Evolutionary conservation across 2,888 invertebrate genomes (phyloP).

Genomic region (Nymphalis urticae): DNA sequence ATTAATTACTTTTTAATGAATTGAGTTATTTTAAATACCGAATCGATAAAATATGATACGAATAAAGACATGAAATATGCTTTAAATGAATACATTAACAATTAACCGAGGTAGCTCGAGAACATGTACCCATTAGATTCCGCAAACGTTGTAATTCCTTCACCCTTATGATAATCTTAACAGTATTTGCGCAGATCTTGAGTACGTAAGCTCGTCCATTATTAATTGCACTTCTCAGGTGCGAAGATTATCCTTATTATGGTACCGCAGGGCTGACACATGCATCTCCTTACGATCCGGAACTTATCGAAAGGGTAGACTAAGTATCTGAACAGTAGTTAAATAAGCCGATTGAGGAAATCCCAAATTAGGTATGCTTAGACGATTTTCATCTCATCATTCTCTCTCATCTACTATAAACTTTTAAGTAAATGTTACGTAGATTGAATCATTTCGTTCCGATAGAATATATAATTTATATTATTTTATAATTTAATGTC

Average conservation of each 20-base stretch:
- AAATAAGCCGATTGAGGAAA: constrained; percentile 33
- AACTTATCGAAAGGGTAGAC: constrained; percentile 44
- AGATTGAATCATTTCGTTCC: constrained; percentile 34
- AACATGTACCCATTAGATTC: constrained; percentile 30
- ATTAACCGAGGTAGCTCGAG: not conserved
- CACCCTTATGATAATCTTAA: constrained; percentile 54
- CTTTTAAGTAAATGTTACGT: not conserved
- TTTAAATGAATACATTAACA: constrained; percentile 3
- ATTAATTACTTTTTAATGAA: constrained; percentile 3
- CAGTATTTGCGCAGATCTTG: constrained; percentile 58
- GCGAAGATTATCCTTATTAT: constrained; percentile 77
- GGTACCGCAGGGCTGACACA: constrained; percentile 65
- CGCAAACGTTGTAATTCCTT: constrained; percentile 34
- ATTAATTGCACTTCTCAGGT: constrained; percentile 80
- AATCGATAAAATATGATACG: not conserved
- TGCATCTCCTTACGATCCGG: constrained; percentile 56
- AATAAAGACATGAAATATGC: not conserved
- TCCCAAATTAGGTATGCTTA: constrained; percentile 29
- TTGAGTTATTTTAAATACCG: not conserved
- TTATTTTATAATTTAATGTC: constrained; percentile 5
- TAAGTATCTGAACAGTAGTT: constrained; percentile 45
- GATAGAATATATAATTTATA: not conserved
- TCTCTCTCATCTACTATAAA: not conserved
- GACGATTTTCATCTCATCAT: constrained; percentile 18
- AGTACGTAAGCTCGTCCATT: constrained; percentile 58